These are phyloP conservation scores for Varanus salvator DNA, from an alignment of 2,113 vertebrate genomes.

Conservation along the genomic window DNA sequence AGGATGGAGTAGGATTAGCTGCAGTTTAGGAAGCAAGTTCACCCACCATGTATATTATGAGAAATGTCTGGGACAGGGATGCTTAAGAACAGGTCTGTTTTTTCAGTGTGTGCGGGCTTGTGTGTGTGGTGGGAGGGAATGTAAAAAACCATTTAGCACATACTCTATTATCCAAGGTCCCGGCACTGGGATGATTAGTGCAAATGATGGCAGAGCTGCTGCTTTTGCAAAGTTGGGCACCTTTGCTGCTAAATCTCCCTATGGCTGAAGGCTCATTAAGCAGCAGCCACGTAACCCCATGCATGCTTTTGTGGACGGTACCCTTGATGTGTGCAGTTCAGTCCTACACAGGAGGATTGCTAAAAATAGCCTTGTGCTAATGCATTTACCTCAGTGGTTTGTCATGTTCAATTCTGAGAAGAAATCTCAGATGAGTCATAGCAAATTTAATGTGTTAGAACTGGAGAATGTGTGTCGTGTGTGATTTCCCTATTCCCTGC, in stretches of 20 bases:
- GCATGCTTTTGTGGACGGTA: background rate
- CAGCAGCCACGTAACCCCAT: background rate
- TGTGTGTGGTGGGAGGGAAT: background rate
- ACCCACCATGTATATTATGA: background rate
- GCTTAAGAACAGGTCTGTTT: background rate
- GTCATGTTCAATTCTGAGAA: constrained; percentile 22
- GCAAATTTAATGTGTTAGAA: constrained; percentile 6
- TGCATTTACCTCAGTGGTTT: constrained; percentile 15
- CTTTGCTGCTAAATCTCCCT: background rate
- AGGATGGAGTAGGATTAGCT: background rate
- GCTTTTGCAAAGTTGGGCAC: background rate
- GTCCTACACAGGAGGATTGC: constrained; percentile 6
- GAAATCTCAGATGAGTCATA: constrained; percentile 24
- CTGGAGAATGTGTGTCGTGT: constrained; percentile 1
- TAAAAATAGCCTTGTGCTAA: constrained; percentile 32
- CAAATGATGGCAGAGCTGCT: background rate
- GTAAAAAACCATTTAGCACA: background rate
- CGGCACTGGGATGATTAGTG: background rate
- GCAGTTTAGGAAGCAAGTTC: background rate
- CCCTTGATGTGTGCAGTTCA: constrained; percentile 6
- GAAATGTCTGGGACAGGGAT: background rate
- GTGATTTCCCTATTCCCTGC: background rate
- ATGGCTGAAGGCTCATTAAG: background rate
- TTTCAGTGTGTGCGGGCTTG: background rate
- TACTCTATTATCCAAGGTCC: background rate